These are phyloP conservation scores for Eriosoma lanigerum DNA, from an alignment of 1,140 invertebrate species.

Conservation along the genomic window DNA sequence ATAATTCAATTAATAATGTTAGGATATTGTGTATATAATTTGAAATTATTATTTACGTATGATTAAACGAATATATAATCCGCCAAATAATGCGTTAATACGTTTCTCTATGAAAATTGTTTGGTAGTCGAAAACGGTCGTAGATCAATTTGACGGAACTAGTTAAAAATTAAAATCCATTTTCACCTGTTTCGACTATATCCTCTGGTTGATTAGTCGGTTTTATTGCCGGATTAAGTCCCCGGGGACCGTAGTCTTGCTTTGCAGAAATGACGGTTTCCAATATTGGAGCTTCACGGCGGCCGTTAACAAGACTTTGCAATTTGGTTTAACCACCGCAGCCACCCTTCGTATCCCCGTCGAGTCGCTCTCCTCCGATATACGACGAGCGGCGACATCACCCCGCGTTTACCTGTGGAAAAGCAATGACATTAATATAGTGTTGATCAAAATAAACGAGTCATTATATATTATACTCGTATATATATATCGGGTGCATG, in stretches of 20 bases:
- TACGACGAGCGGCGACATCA: background rate
- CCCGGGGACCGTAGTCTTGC: background rate
- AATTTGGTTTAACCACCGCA: conserved; percentile 14
- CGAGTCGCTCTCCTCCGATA: background rate
- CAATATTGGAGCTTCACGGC: conserved; percentile 16
- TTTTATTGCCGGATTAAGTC: conserved; percentile 34
- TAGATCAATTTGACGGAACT: background rate
- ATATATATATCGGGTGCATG: background rate
- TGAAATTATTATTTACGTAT: too few species aligned
- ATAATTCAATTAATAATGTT: too few species aligned
- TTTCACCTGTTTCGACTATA: conserved; percentile 4
- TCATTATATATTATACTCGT: conserved; percentile 16
- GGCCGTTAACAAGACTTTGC: conserved; percentile 45
- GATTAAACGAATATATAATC: too few species aligned
- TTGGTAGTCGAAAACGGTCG: background rate
- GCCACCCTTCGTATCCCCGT: background rate
- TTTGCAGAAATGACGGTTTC: conserved; percentile 20
- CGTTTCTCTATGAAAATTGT: background rate
- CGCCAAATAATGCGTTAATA: too few species aligned
- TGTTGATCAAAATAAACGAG: conserved; percentile 50
- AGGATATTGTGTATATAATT: too few species aligned
- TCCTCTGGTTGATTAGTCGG: conserved; percentile 11
- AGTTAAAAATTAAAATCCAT: conserved; percentile 34
- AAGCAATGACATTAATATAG: conserved; percentile 46
- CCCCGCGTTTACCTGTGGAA: conserved; percentile 21